Evolutionary conservation across 1,140 invertebrate species (phyloP), one percentile per base, ranked within the genome.

Genomic region (Drosophila rhopaloa): DNA sequence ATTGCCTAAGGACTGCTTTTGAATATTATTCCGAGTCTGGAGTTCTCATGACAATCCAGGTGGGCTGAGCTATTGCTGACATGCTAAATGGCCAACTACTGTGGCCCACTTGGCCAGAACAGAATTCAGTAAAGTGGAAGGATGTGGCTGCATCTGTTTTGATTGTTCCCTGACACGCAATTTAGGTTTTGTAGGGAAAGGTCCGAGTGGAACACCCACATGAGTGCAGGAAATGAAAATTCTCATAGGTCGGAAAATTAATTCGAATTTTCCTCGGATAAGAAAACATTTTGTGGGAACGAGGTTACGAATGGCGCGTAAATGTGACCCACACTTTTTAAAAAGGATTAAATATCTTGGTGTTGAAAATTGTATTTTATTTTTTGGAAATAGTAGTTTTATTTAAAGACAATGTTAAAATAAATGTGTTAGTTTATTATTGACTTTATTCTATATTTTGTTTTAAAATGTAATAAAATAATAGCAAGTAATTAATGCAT

Each of bases 71-170:
- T 9, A 37, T 37, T 71, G 61, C 61, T 71, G 68, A 71, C 66
- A 71, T 71, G 68, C 65, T 71, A 71, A 72, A 71, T 48, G 65
- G 47, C 16, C 67, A 51, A 73, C 70, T 72, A 53, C 67, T 72
- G 67, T 72, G 70, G 67, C 47, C 70, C 54, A 73, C 66, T 71
- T 59, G 66, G 66, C 55, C 54, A 72, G 38, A 63, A 70, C 8
- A 38, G 51, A 59, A 66, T 68, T 66, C 65, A 66, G 65, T 53
- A 68, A 68, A 54, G 65, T 66, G 65, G 65, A 68, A 68, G 65
- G 65, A 68, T 68, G 65, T 68, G 61, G 47, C 65, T 66, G 47
- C 65, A 54, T 68, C 65, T 68, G 65, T 68, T 68, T 44, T 68
- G 65, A 68, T 68, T 68, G 65, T 66, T 68, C 13, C 65, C 61